phyloP scores from a whole-genome alignment of 2,797 vertebrate genomes.

The Sebastes trivittatus region DNA sequence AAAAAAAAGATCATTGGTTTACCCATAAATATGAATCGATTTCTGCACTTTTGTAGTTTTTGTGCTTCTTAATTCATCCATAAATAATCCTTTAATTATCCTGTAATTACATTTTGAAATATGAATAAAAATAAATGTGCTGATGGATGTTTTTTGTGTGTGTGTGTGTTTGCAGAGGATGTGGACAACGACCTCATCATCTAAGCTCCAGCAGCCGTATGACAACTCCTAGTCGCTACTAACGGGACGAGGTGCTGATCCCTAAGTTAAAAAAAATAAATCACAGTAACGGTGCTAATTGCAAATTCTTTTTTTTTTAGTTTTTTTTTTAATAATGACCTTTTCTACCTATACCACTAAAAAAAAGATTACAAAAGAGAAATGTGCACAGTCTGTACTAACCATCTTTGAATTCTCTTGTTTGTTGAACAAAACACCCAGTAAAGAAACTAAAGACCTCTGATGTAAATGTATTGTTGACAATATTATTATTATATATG shows the following conservation, averaged over 20 bases:
- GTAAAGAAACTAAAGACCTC: slow-evolving; percentile 66
- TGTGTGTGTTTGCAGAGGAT: slow-evolving; percentile 90
- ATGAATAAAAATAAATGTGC: neutral
- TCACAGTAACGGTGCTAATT: slow-evolving; percentile 93
- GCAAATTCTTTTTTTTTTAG: slow-evolving; percentile 61
- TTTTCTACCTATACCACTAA: slow-evolving; percentile 86
- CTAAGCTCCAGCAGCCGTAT: slow-evolving; percentile 77
- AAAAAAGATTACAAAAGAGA: slow-evolving; percentile 60
- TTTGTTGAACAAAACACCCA: slow-evolving; percentile 52
- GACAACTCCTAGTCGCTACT: slow-evolving; percentile 77
- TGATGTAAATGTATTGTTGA: slow-evolving; percentile 74
- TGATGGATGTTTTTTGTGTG: neutral
- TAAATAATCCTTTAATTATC: neutral
- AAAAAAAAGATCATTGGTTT: no score
- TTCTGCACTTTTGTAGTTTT: neutral
- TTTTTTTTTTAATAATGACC: slow-evolving; percentile 71
- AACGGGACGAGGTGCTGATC: slow-evolving; percentile 91
- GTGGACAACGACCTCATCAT: slow-evolving; percentile 95
- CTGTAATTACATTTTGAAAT: neutral
- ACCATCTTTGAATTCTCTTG: slow-evolving; percentile 60
- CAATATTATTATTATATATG: slow-evolving; percentile 52
- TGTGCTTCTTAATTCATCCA: no score
- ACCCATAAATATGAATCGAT: neutral
- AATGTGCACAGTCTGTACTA: slow-evolving; percentile 77
- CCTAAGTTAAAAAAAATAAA: slow-evolving; percentile 81